phyloP scores from a whole-genome alignment of 2,888 invertebrate genomes.

The Chrysotoxum bicinctum region DNA sequence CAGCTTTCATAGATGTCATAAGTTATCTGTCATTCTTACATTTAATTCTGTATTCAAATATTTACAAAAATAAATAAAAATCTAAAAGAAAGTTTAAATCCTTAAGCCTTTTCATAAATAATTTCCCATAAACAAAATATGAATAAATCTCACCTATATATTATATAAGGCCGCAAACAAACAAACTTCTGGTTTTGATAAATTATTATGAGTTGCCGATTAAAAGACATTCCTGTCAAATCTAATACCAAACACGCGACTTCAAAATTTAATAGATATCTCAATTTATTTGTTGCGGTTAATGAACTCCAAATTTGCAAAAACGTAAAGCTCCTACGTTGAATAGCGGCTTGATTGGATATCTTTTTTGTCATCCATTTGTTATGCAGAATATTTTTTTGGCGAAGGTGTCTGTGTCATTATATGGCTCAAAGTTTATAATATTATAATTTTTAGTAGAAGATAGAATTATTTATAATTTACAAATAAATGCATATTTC shows the following conservation, averaged over 20 bases:
- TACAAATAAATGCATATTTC: background rate
- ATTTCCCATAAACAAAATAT: background rate
- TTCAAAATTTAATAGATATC: background rate
- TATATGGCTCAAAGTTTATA: background rate
- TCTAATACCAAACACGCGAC: background rate
- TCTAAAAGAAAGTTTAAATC: too few species aligned
- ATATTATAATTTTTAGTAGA: background rate
- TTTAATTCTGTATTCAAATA: too few species aligned
- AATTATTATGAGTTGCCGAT: background rate
- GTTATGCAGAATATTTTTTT: background rate
- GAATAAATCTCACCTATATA: background rate
- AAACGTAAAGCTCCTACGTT: background rate
- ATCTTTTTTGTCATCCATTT: background rate
- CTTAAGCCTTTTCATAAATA: too few species aligned
- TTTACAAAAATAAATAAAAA: too few species aligned
- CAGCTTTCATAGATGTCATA: too few species aligned
- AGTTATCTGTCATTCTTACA: too few species aligned
- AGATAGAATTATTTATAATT: background rate
- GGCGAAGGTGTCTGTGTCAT: background rate
- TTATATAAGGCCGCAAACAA: background rate
- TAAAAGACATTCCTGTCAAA: background rate
- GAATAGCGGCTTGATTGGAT: background rate
- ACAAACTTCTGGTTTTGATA: background rate
- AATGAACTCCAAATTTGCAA: slow-evolving; percentile 4
- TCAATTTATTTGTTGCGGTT: background rate